Base-by-base conservation (phyloP, 2,888 invertebrate species). In the Xanthorhoe designata region DNA sequence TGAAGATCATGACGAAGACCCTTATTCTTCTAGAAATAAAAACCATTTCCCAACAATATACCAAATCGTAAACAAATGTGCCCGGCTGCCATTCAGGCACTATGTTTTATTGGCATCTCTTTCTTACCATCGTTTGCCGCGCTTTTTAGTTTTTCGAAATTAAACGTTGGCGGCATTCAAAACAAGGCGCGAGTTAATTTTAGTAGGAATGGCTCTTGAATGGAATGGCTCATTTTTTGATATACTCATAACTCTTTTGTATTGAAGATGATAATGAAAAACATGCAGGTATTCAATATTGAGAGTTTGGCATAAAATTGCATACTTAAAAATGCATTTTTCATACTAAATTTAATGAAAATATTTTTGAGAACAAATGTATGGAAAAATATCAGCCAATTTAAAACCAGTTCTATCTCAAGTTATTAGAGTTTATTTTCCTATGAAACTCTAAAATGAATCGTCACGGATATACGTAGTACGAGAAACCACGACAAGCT, bases 91-190 rank as follows among this genome's bases (percentile, higher is more conserved):
- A 86, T 88, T 86, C 88, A 89, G 81, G 84, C 82, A 86, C 84
- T 84, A 85, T 92, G 92, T 93, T 92, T 93, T 92, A 92, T 92
- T 91, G 91, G 90, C 89, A 78, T 93, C 92, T 89, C 92, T 92
- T 90, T 93, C 92, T 78, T 86, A 81, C 92, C 75, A 80, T 84
- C 84, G 83, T 88, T 92, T 92, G 85, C 91, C 92, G 92, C 92
- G 92, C 91, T 91, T 93, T 90, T 90, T 83, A 83, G 76, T 80
- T 84, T 91, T 89, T 90, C 85, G 83, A 88, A 90, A 83, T 82
- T 82, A 87, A 74, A 91, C 90, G 92, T 91, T 91, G 91, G 91
- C 92, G 90, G 91, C 86, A 90, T 92, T 93, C 86, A 85, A 92
- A 92, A 88, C 89, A 85, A 79, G 88, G 90, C 92, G 92, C 91